Conservation (phyloP, 2,888 invertebrate genomes). For the Acanthoscelides obtectus region DNA sequence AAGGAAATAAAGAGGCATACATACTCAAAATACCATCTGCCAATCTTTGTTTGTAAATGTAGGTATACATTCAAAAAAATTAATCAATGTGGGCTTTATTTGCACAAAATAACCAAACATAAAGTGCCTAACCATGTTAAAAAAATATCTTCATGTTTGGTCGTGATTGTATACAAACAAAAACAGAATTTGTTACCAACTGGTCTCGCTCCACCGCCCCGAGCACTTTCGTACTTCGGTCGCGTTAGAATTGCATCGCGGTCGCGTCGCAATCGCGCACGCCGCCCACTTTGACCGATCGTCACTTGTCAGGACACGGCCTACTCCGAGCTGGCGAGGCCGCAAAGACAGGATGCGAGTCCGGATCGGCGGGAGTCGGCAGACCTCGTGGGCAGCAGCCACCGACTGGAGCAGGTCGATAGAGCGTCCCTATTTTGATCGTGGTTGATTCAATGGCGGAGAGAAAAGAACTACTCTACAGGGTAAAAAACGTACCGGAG, state of each 20-base stretch:
- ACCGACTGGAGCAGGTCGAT: slow-evolving; percentile 43
- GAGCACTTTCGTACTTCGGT: neutral
- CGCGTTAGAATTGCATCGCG: neutral
- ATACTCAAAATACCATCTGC: too few species aligned
- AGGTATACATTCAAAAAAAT: too few species aligned
- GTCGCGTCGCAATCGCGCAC: neutral
- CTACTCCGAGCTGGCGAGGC: slow-evolving; percentile 12
- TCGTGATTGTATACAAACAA: neutral
- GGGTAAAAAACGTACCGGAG: too few species aligned
- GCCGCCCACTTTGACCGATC: neutral
- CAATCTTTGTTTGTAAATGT: too few species aligned
- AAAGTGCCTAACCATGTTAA: too few species aligned
- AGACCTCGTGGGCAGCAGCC: slow-evolving; percentile 32
- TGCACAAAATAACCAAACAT: too few species aligned
- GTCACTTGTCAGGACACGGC: neutral
- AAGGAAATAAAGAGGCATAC: too few species aligned
- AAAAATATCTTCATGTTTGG: too few species aligned
- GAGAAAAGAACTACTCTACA: too few species aligned
- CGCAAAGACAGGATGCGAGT: neutral
- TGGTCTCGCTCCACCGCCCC: neutral
- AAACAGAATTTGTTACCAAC: neutral
- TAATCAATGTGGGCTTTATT: too few species aligned
- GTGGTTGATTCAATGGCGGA: too few species aligned
- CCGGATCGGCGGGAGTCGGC: slow-evolving; percentile 31
- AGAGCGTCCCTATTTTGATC: slow-evolving; percentile 27